Percentiles rank a stretch among this genome's conserved stretches.
Evolutionary conservation across 2,113 vertebrate species (phyloP).

Genomic region (Burhinus oedicnemus): DNA sequence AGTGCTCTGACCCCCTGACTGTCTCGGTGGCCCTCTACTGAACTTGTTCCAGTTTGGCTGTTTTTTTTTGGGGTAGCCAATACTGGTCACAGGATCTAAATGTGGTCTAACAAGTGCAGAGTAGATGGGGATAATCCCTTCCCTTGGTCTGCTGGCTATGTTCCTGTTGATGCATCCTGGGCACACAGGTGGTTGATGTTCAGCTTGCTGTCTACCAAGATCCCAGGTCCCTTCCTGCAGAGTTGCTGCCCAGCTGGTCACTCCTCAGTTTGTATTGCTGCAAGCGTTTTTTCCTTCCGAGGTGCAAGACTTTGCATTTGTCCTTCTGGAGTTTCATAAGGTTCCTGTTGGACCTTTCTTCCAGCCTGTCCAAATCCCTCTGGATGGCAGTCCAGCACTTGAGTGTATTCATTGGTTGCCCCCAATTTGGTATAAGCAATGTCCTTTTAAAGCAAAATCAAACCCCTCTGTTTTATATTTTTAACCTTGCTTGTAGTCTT

Average conservation of each 20-base stretch:
- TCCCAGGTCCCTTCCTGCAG: background rate
- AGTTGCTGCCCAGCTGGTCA: background rate
- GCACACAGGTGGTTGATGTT: background rate
- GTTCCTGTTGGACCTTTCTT: background rate
- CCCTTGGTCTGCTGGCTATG: background rate
- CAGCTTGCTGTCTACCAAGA: background rate
- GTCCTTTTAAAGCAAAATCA: background rate
- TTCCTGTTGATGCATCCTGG: background rate
- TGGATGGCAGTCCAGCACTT: background rate
- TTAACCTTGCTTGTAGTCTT: background rate
- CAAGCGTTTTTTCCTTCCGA: background rate
- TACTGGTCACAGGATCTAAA: background rate
- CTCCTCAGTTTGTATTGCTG: background rate
- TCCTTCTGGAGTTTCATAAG: background rate
- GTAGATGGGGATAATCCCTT: background rate
- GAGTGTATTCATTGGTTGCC: background rate
- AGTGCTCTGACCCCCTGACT: background rate
- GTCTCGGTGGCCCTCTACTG: background rate
- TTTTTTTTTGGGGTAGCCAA: background rate
- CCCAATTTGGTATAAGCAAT: background rate
- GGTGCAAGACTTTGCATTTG: background rate
- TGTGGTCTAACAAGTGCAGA: background rate
- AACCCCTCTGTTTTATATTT: background rate
- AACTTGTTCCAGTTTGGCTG: background rate
- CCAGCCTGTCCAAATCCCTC: background rate